These are phyloP conservation scores for Sclerodermus sp. DNA, from an alignment of 2,888 invertebrate species.

Conservation along the genomic window DNA sequence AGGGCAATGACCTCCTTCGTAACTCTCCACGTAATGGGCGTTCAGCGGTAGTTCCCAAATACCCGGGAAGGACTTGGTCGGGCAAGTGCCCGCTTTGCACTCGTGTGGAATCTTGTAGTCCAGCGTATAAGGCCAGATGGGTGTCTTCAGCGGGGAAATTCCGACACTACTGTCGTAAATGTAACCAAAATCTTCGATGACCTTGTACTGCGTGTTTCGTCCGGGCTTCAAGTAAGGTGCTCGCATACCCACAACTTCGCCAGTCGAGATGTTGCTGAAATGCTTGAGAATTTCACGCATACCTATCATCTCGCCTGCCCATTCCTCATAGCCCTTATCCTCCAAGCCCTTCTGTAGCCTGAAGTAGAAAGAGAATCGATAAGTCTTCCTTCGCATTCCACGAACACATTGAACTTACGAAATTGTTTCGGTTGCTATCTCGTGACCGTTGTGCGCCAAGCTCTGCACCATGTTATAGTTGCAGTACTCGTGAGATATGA, in stretches of 20 bases:
- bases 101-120: slow-evolving; percentile 92
- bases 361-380: slow-evolving; percentile 18
- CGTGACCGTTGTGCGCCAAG: slow-evolving; percentile 86
- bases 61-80: slow-evolving; percentile 86
- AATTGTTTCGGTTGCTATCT: slow-evolving; percentile 73
- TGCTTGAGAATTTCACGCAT: slow-evolving; percentile 85
- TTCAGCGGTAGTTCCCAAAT: slow-evolving; percentile 90
- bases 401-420: slow-evolving; percentile 62
- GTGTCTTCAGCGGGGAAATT: slow-evolving; percentile 76
- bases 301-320: slow-evolving; percentile 92
- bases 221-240: slow-evolving; percentile 92
- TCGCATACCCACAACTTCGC: slow-evolving; percentile 83
- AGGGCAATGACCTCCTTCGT: slow-evolving; percentile 89
- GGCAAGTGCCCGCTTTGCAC: slow-evolving; percentile 91
- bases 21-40: slow-evolving; percentile 84
- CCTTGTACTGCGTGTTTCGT: slow-evolving; percentile 88
- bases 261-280: slow-evolving; percentile 79
- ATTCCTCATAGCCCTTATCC: slow-evolving; percentile 88
- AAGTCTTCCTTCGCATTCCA: background rate
- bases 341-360: slow-evolving; percentile 81
- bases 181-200: slow-evolving; percentile 88
- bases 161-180: slow-evolving; percentile 92
- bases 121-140: slow-evolving; percentile 93
- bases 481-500: slow-evolving; percentile 85
- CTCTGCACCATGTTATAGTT: slow-evolving; percentile 93